These are phyloP conservation scores for Endomychus coccineus DNA, from an alignment of 2,888 invertebrate genomes.

Conservation along the genomic window DNA sequence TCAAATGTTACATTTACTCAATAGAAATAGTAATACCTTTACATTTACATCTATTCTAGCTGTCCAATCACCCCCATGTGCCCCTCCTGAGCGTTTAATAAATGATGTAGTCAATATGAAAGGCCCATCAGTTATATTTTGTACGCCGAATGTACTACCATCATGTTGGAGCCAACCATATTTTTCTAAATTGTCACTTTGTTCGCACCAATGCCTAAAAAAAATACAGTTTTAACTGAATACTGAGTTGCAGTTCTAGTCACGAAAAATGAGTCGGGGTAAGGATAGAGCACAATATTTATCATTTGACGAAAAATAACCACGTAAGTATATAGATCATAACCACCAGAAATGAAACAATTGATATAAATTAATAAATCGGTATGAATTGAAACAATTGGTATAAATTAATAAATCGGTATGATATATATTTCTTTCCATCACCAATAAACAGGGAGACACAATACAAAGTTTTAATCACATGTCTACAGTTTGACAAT, in stretches of 20 bases:
- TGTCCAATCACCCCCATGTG: conserved; percentile 90
- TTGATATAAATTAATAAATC: too few relatives aligned
- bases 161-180: conserved; percentile 94
- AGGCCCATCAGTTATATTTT: conserved; percentile 76
- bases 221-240: conserved; percentile 3
- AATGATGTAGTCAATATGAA: conserved; percentile 77
- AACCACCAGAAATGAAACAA: too few relatives aligned
- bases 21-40: conserved; percentile 37
- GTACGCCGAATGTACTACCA: conserved; percentile 84
- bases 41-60: conserved; percentile 64
- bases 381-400: too few relatives aligned
- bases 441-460: too few relatives aligned
- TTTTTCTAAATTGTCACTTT: conserved; percentile 69
- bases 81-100: conserved; percentile 73
- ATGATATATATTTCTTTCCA: too few relatives aligned
- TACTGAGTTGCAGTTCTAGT: conserved; percentile 1
- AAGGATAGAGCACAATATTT: too few relatives aligned
- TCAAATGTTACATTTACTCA: not conserved
- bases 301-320: too few relatives aligned
- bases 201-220: conserved; percentile 85
- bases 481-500: too few relatives aligned
- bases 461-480: too few relatives aligned
- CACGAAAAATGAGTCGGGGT: too few relatives aligned
- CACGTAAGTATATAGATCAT: too few relatives aligned
- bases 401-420: too few relatives aligned